These are phyloP conservation scores for Eira barbara DNA, from an alignment of 2,113 vertebrate species.

Conservation along the genomic window DNA sequence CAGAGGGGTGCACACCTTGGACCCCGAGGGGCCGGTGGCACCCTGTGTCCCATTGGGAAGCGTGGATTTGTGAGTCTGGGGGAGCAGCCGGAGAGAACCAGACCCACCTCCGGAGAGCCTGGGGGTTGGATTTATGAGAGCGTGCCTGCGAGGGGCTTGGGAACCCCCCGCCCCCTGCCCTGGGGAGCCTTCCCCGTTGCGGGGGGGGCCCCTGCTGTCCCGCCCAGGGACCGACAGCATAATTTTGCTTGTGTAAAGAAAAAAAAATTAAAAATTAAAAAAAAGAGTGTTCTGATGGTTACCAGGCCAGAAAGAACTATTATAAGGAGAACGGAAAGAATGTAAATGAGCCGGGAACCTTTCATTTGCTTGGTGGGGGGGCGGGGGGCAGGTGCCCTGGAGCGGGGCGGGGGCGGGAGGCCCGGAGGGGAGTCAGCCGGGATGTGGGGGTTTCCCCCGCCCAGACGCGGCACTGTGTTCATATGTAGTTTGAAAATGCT, in stretches of 20 bases:
- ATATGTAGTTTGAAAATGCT: constrained; percentile 66
- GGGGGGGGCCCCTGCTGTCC: not conserved
- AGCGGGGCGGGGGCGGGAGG: constrained; percentile 50
- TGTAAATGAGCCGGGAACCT: constrained; percentile 8
- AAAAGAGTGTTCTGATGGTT: not conserved
- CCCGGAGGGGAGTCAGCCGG: not conserved
- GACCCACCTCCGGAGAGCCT: not conserved
- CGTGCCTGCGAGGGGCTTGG: not conserved
- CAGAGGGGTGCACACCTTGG: not conserved
- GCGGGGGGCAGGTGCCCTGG: not conserved
- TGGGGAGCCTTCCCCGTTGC: not conserved
- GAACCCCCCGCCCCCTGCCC: not conserved
- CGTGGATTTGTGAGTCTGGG: not conserved
- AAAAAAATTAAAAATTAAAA: not conserved
- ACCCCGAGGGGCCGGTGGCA: not conserved
- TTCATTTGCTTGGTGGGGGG: not conserved
- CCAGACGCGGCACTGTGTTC: constrained; percentile 48
- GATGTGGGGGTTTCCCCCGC: constrained; percentile 30
- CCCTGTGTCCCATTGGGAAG: too few relatives aligned
- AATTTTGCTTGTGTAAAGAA: constrained; percentile 49
- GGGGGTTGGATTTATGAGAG: not conserved
- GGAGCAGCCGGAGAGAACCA: not conserved
- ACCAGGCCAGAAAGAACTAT: constrained; percentile 43
- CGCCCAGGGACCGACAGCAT: not conserved
- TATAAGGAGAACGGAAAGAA: constrained; percentile 50